Evolutionary conservation across 2,888 invertebrate genomes (phyloP).

Genomic region (Apodemia hepburni): DNA sequence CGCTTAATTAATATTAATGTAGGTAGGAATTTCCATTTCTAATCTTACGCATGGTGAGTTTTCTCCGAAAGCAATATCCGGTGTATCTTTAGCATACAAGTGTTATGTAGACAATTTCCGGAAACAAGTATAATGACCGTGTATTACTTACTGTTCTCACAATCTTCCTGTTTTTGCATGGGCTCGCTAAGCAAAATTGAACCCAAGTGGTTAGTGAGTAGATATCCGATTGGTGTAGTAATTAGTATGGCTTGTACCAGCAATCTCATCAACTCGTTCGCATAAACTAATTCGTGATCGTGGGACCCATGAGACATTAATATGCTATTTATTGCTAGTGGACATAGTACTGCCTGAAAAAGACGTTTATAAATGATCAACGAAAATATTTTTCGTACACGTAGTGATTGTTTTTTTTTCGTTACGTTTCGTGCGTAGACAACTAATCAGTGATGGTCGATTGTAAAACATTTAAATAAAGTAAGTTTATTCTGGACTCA

Average conservation of each 20-base stretch:
- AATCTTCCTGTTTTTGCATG: constrained; percentile 21
- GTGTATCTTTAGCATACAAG: not conserved
- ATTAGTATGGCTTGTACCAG: constrained; percentile 59
- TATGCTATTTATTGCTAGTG: constrained; percentile 71
- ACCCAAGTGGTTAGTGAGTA: constrained; percentile 57
- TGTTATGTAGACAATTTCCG: not conserved
- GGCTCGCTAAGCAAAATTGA: constrained; percentile 44
- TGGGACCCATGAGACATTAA: constrained; percentile 37
- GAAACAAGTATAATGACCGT: not conserved
- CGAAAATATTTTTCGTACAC: not conserved
- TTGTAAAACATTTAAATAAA: no score
- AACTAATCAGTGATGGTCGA: no score
- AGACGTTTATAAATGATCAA: not conserved
- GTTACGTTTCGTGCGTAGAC: no score
- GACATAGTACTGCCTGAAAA: constrained; percentile 79
- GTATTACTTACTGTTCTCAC: constrained; percentile 29
- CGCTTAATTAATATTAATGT: not conserved
- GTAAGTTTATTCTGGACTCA: no score
- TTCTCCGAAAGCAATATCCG: constrained; percentile 12
- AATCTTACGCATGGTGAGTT: constrained; percentile 10
- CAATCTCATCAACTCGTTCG: constrained; percentile 51
- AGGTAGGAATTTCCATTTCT: not conserved
- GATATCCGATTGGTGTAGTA: constrained; percentile 61
- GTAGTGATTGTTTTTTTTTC: no score
- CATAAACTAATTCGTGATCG: constrained; percentile 45